Evolutionary conservation across 2,797 vertebrate genomes (phyloP).

Genomic region (Microtus agrestis): DNA sequence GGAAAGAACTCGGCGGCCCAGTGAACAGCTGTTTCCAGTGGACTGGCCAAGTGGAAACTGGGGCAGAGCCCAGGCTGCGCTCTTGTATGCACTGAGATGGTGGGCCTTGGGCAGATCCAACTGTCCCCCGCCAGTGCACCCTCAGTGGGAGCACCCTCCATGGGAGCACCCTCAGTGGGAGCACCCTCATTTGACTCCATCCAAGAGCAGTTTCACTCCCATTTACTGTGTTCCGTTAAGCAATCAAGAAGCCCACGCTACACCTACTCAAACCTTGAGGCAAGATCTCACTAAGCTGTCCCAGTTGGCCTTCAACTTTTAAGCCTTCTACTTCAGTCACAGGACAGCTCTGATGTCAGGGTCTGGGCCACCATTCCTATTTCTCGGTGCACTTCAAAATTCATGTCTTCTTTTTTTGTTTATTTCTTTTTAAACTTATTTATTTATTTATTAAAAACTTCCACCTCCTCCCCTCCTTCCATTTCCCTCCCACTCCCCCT

Average conservation of each 20-base stretch:
- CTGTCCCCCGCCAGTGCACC: background rate
- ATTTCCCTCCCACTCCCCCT: no score
- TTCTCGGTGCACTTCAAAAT: background rate
- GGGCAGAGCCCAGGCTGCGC: background rate
- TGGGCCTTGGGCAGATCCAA: background rate
- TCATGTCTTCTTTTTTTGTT: background rate
- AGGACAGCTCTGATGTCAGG: background rate
- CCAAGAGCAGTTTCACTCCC: background rate
- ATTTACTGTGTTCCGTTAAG: background rate
- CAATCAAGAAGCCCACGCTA: background rate
- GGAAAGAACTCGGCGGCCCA: constrained; percentile 55
- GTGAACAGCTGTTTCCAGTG: constrained; percentile 70
- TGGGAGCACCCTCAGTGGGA: accelerated
- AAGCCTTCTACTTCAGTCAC: background rate
- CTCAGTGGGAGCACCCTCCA: accelerated
- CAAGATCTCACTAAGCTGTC: background rate
- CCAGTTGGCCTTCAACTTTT: background rate
- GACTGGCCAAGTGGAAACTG: constrained; percentile 60
- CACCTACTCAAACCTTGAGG: background rate
- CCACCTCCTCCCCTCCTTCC: no score
- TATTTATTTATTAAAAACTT: no score
- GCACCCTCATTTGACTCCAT: background rate
- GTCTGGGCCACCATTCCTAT: background rate
- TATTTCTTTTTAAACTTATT: no score
- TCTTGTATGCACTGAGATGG: background rate